Evolutionary conservation across 1,140 invertebrate species (phyloP).

Genomic region (Leptonema lineaticorne): DNA sequence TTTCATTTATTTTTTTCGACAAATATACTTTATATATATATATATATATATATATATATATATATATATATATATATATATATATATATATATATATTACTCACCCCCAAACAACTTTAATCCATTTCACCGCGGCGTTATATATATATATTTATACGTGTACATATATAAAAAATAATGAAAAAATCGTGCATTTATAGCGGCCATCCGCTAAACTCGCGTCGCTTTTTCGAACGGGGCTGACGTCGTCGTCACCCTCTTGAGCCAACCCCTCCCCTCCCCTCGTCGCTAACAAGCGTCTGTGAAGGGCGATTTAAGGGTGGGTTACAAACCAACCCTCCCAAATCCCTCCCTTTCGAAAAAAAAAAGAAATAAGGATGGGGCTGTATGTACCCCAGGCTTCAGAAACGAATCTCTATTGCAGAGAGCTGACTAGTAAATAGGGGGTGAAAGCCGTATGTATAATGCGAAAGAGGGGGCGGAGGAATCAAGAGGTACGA

Average conservation of each 20-base stretch:
- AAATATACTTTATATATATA: neutral
- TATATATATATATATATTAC: no score
- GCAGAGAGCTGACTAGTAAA: conserved; percentile 28
- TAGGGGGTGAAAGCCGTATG: conserved; percentile 40
- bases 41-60: no score
- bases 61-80: no score
- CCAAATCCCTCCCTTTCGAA: neutral
- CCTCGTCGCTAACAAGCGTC: conserved; percentile 32
- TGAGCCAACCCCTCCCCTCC: conserved; percentile 1
- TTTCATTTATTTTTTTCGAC: conserved; percentile 22
- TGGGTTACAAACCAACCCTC: neutral
- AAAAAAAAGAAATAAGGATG: neutral
- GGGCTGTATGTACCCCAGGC: neutral
- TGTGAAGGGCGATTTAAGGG: neutral
- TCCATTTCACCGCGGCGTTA: conserved; percentile 24
- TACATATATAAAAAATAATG: no score
- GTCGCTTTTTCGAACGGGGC: conserved; percentile 35
- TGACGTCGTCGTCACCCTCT: conserved; percentile 33
- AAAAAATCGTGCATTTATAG: conserved; percentile 33
- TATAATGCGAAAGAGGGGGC: conserved; percentile 31
- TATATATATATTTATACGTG: no score
- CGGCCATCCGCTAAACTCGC: conserved; percentile 34
- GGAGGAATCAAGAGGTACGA: conserved; percentile 36
- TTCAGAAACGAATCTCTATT: conserved; percentile 33
- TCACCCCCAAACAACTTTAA: conserved; percentile 4